Evolutionary conservation across 2,888 invertebrate species (phyloP), one percentile per base, ranked within the genome.

Genomic region (Desoria tigrina): DNA sequence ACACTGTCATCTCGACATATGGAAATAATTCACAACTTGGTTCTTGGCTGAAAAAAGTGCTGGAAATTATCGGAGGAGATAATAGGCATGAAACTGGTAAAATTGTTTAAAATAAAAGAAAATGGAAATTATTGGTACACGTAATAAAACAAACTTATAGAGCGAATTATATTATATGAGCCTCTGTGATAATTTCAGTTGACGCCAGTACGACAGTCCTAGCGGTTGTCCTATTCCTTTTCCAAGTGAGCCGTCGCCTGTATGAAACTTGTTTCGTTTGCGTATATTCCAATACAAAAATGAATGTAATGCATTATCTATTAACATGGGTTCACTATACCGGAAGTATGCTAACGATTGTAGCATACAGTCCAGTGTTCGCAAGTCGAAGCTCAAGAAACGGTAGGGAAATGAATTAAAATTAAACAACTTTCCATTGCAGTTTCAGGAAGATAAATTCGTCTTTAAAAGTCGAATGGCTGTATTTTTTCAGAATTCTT

Each of bases 231-330:
- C n/a, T 67, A 2, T 72, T 69, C 45, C 56, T 42, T 24, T n/a
- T 61, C 26, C 65, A 61, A 78, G 87, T 88, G 68, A 81, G 82
- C 56, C 84, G 90, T 74, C 84, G 95, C 73, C 85, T 89, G 66
- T 92, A 91, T 77, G 95, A 95, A 81, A 89, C 90, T 0, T 85
- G 87, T 75, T 89, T 81, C 78, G 81, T 94, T 24, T 92, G 88
- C 79, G 86, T 94, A 26, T 95, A 90, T 79, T 90, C 92, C 0
- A 83, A 87, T 58, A 86, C 87, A 63, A 88, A 85, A 79, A 94
- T 95, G 78, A 91, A 92, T 79, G 71, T 93, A 0, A 80, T 84
- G 0, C 90, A 92, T 79, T 95, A 94, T 77, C 61, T 88, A 0
- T 82, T 89, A 7, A 94, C 93, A 0, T 85, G 86, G 74, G 76